phyloP scores from a whole-genome alignment of 2,888 invertebrate genomes.

The Eupithecia insigniata region DNA sequence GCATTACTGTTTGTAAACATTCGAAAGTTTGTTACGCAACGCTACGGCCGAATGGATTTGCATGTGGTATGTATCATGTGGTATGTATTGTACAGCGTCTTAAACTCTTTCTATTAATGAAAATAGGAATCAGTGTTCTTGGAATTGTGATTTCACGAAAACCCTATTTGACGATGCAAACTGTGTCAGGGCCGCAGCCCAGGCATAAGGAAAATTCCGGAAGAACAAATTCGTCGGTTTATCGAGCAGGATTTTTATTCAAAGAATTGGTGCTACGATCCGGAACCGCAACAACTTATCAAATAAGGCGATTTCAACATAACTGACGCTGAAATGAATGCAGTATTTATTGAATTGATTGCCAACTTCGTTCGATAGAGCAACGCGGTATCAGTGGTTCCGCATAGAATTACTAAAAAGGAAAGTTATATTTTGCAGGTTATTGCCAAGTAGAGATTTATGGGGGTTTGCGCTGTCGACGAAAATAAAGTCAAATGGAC shows the following conservation, averaged over 20 bases:
- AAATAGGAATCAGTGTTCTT: conserved; percentile 9
- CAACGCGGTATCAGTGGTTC: conserved; percentile 10
- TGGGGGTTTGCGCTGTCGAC: neutral
- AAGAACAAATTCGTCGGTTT: neutral
- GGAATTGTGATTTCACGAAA: neutral
- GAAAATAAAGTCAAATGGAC: neutral
- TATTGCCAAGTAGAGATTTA: conserved; percentile 17
- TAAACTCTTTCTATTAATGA: conserved; percentile 4
- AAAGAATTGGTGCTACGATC: neutral
- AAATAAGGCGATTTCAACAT: conserved; percentile 15
- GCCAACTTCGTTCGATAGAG: conserved; percentile 17
- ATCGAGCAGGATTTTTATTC: neutral
- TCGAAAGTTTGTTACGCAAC: conserved; percentile 25
- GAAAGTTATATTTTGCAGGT: conserved; percentile 25
- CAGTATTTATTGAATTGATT: conserved; percentile 23
- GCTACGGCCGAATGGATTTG: conserved; percentile 17
- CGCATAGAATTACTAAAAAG: conserved; percentile 23
- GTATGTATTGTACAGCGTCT: conserved; percentile 1
- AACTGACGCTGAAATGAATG: conserved; percentile 16
- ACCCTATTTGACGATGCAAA: neutral
- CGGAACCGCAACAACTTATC: conserved; percentile 19
- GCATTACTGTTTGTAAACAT: conserved; percentile 17
- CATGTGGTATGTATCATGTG: conserved; percentile 13
- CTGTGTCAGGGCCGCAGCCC: conserved; percentile 14
- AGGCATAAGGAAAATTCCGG: conserved; percentile 14